These are phyloP conservation scores for Torymus auratus DNA, from an alignment of 2,888 invertebrate genomes.

Conservation along the genomic window DNA sequence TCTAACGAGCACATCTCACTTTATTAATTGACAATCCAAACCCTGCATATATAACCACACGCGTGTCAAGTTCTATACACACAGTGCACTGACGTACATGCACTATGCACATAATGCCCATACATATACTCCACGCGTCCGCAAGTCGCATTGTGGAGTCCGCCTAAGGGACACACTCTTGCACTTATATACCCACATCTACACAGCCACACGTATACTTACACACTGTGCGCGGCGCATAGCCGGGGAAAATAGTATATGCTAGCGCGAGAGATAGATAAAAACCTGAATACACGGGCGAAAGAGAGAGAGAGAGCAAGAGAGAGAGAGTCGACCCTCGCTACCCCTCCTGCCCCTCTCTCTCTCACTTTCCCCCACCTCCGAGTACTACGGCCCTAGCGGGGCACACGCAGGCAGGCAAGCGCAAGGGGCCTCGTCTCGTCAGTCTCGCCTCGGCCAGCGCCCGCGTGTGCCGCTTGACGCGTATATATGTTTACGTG, in stretches of 20 bases:
- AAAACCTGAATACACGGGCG: background rate
- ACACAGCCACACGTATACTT: background rate
- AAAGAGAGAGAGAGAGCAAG: conserved; percentile 19
- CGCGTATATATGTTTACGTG: too few relatives aligned
- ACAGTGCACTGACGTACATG: too few relatives aligned
- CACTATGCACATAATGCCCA: background rate
- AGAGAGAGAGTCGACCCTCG: conserved; percentile 62
- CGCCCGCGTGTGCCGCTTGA: conserved; percentile 6
- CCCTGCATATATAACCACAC: too few relatives aligned
- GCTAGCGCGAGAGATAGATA: background rate
- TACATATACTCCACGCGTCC: background rate
- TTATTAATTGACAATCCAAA: too few relatives aligned
- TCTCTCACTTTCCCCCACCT: conserved; percentile 63
- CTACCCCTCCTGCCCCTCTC: conserved; percentile 64
- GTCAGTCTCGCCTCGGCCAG: conserved; percentile 61
- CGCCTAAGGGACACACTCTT: conserved; percentile 16
- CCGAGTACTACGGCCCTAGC: conserved; percentile 50
- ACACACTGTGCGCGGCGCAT: background rate
- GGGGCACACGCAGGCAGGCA: conserved; percentile 57
- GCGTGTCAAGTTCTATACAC: too few relatives aligned
- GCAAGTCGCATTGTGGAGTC: conserved; percentile 31
- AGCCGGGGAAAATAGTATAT: too few relatives aligned
- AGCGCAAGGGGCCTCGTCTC: conserved; percentile 68
- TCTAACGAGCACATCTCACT: too few relatives aligned
- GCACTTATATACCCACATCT: background rate